Percentiles rank a stretch among this genome's conserved stretches.
These are phyloP conservation scores for Philonicus albiceps DNA, from an alignment of 2,888 invertebrate genomes.

Conservation along the genomic window DNA sequence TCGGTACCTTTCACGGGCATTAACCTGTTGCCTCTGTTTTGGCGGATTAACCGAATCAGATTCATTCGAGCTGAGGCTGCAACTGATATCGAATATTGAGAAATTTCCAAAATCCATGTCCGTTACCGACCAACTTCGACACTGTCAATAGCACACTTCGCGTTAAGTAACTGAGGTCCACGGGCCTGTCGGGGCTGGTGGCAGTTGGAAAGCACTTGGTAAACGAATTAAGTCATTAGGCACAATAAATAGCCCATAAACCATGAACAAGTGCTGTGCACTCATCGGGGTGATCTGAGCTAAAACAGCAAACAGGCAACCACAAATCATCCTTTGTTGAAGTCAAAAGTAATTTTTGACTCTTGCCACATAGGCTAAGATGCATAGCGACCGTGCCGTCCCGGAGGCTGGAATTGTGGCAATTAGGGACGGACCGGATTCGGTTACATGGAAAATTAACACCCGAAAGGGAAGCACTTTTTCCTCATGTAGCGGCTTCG, in stretches of 20 bases:
- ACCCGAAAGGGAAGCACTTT: conserved; percentile 20
- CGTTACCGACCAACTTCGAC: not conserved
- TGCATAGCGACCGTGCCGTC: not conserved
- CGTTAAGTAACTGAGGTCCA: not conserved
- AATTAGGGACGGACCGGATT: conserved; percentile 20
- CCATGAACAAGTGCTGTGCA: conserved; percentile 9
- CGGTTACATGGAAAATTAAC: conserved; percentile 28
- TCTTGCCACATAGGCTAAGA: not conserved
- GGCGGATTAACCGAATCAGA: conserved; percentile 57
- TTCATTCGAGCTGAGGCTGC: conserved; percentile 44
- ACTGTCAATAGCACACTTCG: not conserved
- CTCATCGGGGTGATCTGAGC: conserved; percentile 7
- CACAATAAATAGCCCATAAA: conserved; percentile 62
- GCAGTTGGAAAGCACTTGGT: conserved; percentile 52
- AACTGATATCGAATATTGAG: conserved; percentile 34
- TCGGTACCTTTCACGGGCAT: conserved; percentile 81
- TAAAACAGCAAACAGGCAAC: conserved; percentile 27
- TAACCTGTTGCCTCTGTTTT: conserved; percentile 79
- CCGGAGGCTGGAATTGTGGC: not conserved
- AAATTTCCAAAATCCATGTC: conserved; percentile 42
- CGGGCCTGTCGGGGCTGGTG: not conserved
- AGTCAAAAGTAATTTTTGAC: conserved; percentile 6
- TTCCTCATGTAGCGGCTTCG: not conserved
- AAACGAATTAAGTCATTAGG: conserved; percentile 63
- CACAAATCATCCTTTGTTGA: conserved; percentile 39